Evolutionary conservation across 1,140 invertebrate genomes (phyloP), one percentile per base, ranked within the genome.

Genomic region (Aphaenogaster rudis): DNA sequence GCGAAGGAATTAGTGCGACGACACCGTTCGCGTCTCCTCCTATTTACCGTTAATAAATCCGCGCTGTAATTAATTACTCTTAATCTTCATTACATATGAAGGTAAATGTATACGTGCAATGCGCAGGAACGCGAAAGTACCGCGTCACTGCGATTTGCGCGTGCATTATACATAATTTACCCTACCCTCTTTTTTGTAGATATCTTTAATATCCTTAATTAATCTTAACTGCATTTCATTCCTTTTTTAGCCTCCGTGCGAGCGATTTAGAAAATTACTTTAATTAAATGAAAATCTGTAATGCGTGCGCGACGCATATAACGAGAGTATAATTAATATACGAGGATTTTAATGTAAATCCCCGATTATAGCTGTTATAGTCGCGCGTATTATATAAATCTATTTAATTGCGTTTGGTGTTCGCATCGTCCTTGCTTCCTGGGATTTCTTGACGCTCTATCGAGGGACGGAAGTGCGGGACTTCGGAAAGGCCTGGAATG

Each of bases 361-460:
- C 59, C 28, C 52, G 82, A 86, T 86, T 66, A 67, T 17, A 15
- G 52, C 39, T 48, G 82, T 86, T 67, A 48, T 39, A n/a, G 3
- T 61, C 42, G 28, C 45, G 69, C 39, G 36, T 7, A 82, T 85
- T 86, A 21, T 21, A 21, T 21, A 86, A 86, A 66, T 66, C 45
- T 54, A 42, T 67, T 54, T 54, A 64, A 79, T 69, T 54, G 59
- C 50, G 5, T 59, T 28, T 63, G 45, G 52, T 36, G 8, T 21
- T 72, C 21, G 13, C 74, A 21, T 78, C 79, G 21, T 81, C 89
- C 89, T 91, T 91, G 89, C 86, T 90, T 82, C 45, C 80, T 57
- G 63, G 59, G 86, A 33, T 88, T 54, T 63, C 42, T 61, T 76
- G 50, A 86, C 61, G 39, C 88, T 78, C 52, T 74, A 81, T 67